Base-by-base conservation (phyloP, 2,797 vertebrate genomes). In the Fistularia commersonii region DNA sequence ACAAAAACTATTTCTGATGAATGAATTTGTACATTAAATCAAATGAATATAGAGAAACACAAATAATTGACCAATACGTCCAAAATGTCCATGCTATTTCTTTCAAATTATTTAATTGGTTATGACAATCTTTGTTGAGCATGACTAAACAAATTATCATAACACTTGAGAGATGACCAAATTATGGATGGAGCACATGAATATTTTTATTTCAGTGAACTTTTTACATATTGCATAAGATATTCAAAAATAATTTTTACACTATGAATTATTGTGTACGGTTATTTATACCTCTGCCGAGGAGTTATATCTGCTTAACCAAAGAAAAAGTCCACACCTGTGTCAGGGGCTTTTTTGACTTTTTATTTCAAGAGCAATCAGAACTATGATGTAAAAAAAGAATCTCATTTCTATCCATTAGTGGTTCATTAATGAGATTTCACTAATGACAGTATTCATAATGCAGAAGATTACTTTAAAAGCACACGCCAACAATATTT, bases 81-180 rank as follows among this genome's bases (percentile, higher is more conserved):
- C 31, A 39, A 49, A 32, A 49, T 32, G 39, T 41, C 61, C 66
- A 62, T 35, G 23, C 11, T 2, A 31, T 32, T 54, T 51, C 32
- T 50, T 60, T 45, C 50, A 63, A 66, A 61, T 56, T 62, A 58
- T 49, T 51, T 40, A 57, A 67, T 64, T 64, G 66, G 44, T 57
- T 50, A 43, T 53, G 64, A 79, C 70, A 74, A 69, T 60, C 64
- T 42, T 61, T 47, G 4, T 10, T 54, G 44, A 64, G 74, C 59
- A 70, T 45, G 58, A 70, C 59, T 39, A 52, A 58, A 61, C 64
- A 48, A 72, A 11, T 78, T 53, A 80, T 51, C 55, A 65, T 66
- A 61, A 43, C 7, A 58, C 49, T 51, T 55, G 15, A 47, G 51
- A 59, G 53, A 57, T 50, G 53, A 42, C 33, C 51, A 37, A 57